A percentile compares a stretch with the other conserved stretches of the same genome.
Conservation (phyloP, 2,888 invertebrate genomes). For the Sinohyriopsis cumingii region DNA sequence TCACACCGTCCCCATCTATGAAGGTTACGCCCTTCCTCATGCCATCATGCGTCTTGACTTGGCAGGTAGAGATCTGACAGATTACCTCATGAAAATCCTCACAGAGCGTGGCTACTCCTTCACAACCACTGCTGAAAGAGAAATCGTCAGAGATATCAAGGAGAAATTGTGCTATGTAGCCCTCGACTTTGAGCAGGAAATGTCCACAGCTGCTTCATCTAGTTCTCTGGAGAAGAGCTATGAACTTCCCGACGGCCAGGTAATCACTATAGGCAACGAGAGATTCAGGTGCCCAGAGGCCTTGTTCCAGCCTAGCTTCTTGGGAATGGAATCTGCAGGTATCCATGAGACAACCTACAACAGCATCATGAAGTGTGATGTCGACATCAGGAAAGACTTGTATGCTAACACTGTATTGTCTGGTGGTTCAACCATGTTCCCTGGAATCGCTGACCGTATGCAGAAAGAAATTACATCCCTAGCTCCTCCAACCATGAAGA, state of each 20-base stretch:
- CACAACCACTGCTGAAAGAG: conserved; percentile 83
- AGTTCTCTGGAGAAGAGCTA: conserved; percentile 82
- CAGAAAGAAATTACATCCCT: conserved; percentile 96
- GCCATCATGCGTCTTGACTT: conserved; percentile 21
- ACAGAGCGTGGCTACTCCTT: conserved; percentile 63
- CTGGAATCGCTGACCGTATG: conserved; percentile 96
- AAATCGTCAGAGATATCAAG: conserved; percentile 81
- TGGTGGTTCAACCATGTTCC: conserved; percentile 96
- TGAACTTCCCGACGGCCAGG: conserved; percentile 65
- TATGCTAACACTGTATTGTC: conserved; percentile 80
- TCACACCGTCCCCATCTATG: conserved; percentile 85
- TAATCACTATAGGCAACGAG: conserved; percentile 67
- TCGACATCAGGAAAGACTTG: conserved; percentile 36
- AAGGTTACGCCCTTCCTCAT: conserved; percentile 75
- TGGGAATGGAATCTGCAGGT: conserved; percentile 50
- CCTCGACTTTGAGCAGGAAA: conserved; percentile 75
- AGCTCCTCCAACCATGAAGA: conserved; percentile 78
- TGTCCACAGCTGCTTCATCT: conserved; percentile 2
- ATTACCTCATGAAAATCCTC: conserved; percentile 73
- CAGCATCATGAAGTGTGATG: conserved; percentile 57
- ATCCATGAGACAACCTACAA: conserved; percentile 27
- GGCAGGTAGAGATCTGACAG: conserved; percentile 58
- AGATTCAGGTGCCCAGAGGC: conserved; percentile 64
- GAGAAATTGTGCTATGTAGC: conserved; percentile 87
- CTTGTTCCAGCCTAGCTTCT: conserved; percentile 64